These are phyloP conservation scores for Notoglanidium macrostoma DNA, from an alignment of 2,797 vertebrate genomes.

Conservation along the genomic window DNA sequence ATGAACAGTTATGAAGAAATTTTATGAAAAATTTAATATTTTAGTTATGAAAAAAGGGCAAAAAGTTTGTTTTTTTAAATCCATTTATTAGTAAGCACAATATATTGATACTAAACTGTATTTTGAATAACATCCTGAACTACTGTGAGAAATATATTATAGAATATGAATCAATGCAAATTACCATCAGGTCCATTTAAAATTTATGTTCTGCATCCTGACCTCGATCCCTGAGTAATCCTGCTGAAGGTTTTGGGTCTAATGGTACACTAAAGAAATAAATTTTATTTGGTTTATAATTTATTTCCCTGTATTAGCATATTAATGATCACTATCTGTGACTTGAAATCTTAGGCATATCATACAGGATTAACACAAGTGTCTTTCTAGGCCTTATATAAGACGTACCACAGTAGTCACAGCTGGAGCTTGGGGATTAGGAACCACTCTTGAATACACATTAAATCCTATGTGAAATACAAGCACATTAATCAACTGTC, in stretches of 20 bases:
- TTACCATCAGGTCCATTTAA: neutral
- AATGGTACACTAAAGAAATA: neutral
- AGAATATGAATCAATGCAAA: neutral
- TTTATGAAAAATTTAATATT: too few relatives aligned
- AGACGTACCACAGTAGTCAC: conserved; percentile 26
- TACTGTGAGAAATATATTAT: neutral
- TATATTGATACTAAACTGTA: neutral
- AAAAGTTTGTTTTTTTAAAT: neutral
- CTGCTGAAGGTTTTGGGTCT: neutral
- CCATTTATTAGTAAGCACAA: neutral
- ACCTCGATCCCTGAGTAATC: neutral
- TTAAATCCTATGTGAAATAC: neutral
- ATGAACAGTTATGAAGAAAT: neutral
- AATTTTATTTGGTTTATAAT: neutral
- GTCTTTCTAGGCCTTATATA: conserved; percentile 18
- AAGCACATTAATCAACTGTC: conserved; percentile 5
- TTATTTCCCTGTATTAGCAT: neutral
- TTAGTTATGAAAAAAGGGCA: neutral
- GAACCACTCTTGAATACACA: conserved; percentile 21
- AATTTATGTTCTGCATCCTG: neutral
- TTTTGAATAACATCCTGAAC: neutral
- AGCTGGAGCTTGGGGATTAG: conserved; percentile 37
- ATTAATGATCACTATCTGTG: neutral
- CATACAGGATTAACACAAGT: conserved; percentile 20
- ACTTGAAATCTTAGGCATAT: conserved; percentile 25